Conservation (phyloP, 2,113 vertebrate species). For the Triplophysa dalaica region DNA sequence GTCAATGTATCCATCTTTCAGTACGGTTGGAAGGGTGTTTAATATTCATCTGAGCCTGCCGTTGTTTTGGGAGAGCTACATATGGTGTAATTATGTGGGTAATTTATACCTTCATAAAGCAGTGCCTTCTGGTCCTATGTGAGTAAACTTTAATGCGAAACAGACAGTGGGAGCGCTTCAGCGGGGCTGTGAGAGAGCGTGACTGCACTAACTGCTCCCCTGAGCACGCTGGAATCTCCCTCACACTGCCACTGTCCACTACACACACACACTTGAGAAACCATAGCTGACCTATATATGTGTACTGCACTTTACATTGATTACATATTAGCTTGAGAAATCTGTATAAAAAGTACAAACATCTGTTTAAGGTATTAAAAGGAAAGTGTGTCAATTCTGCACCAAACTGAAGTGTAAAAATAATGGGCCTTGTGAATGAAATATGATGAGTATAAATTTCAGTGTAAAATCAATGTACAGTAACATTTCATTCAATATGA, state of each 20-base stretch:
- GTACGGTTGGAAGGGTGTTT: constrained; percentile 53
- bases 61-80: constrained; percentile 70
- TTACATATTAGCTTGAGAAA: not conserved
- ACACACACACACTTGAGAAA: not conserved
- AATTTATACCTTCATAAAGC: constrained; percentile 75
- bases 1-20: constrained; percentile 31
- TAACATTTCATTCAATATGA: too few relatives aligned
- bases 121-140: constrained; percentile 68
- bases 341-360: not conserved
- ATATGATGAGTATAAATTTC: not conserved
- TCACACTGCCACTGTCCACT: constrained; percentile 47
- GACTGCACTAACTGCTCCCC: constrained; percentile 66
- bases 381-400: not conserved
- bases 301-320: constrained; percentile 5
- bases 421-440: not conserved
- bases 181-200: constrained; percentile 61
- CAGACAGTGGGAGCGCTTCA: constrained; percentile 67
- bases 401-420: not conserved
- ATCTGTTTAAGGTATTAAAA: not conserved
- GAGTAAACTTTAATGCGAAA: constrained; percentile 64
- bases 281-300: constrained; percentile 35
- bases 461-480: not conserved
- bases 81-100: constrained; percentile 71
- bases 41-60: constrained; percentile 71
- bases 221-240: constrained; percentile 60